These are phyloP conservation scores for Drosophila ohnishii DNA, from an alignment of 1,140 invertebrate species.

Conservation along the genomic window DNA sequence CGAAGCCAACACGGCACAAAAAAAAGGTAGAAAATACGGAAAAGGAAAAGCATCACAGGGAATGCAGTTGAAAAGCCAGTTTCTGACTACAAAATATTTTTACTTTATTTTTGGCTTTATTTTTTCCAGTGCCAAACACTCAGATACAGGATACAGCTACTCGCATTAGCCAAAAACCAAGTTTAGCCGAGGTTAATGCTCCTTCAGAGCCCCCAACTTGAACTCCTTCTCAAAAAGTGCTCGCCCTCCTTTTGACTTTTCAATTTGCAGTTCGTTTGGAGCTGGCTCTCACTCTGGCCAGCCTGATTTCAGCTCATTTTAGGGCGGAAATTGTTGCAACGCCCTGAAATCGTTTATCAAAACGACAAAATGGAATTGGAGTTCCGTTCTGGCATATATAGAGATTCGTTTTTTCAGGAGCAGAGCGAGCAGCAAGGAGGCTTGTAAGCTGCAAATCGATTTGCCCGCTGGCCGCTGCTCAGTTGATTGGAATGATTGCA, in stretches of 20 bases:
- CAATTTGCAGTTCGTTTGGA: constrained; percentile 66
- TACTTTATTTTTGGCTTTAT: neutral
- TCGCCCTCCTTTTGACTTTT: constrained; percentile 49
- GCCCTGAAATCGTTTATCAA: constrained; percentile 81
- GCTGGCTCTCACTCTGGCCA: constrained; percentile 1
- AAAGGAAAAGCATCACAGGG: constrained; percentile 24
- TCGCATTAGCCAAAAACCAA: constrained; percentile 61
- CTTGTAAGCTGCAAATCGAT: constrained; percentile 76
- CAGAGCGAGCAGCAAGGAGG: neutral
- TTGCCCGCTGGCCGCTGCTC: constrained; percentile 68
- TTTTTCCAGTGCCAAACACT: constrained; percentile 3
- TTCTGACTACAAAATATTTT: neutral
- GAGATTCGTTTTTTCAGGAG: constrained; percentile 16
- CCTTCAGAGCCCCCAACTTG: constrained; percentile 34
- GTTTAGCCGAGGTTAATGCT: constrained; percentile 66
- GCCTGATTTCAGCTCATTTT: constrained; percentile 66
- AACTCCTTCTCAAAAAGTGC: constrained; percentile 35
- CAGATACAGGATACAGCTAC: constrained; percentile 24
- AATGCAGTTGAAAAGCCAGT: neutral
- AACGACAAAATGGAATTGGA: constrained; percentile 82
- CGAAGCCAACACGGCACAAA: constrained; percentile 9
- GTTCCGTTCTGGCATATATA: constrained; percentile 62
- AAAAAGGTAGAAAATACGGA: constrained; percentile 28
- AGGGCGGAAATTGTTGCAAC: constrained; percentile 81
- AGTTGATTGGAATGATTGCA: constrained; percentile 55